These are phyloP conservation scores for Chymomyza amoena DNA, from an alignment of 2,888 invertebrate genomes.

Conservation along the genomic window DNA sequence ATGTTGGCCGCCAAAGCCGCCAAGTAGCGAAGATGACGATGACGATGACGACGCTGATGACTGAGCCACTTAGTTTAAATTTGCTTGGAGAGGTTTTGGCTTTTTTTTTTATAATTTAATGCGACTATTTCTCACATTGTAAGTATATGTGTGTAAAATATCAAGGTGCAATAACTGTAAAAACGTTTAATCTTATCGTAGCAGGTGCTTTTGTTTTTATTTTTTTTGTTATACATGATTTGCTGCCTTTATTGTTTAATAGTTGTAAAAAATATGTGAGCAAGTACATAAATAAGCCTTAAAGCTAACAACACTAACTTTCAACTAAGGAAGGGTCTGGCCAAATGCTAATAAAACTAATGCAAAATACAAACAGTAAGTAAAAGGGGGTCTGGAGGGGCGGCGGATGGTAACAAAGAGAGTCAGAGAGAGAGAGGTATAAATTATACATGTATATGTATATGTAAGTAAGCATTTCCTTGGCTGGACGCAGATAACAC, in stretches of 20 bases:
- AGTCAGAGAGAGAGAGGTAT: background rate
- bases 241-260: constrained; percentile 23
- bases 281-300: constrained; percentile 42
- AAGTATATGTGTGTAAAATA: background rate
- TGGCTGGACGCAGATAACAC: constrained; percentile 39
- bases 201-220: background rate
- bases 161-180: background rate
- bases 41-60: background rate
- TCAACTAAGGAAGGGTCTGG: constrained; percentile 20
- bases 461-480: background rate
- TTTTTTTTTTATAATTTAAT: constrained; percentile 12
- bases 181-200: background rate
- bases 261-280: constrained; percentile 46
- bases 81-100: constrained; percentile 52
- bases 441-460: background rate
- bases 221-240: background rate
- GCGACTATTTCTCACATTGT: background rate
- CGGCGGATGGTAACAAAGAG: background rate
- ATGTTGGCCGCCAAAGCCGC: background rate
- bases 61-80: constrained; percentile 53
- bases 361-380: constrained; percentile 16
- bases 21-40: background rate
- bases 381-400: background rate
- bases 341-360: constrained; percentile 40
- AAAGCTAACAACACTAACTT: constrained; percentile 2